Evolutionary conservation across 2,797 vertebrate species (phyloP).

Genomic region (Forpus xanthops): DNA sequence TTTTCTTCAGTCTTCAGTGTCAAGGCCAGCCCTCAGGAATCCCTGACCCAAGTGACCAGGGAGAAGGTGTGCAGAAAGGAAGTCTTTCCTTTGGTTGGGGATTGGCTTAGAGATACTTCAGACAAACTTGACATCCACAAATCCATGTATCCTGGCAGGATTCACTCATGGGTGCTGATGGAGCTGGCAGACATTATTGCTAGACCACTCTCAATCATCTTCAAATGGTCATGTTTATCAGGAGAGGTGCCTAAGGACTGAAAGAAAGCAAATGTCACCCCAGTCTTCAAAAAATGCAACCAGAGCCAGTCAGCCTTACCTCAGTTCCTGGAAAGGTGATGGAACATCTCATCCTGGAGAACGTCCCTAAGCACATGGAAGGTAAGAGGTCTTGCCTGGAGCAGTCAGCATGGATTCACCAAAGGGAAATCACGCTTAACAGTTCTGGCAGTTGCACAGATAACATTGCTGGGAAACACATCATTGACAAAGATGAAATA

Average conservation of each 20-base stretch:
- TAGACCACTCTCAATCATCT: neutral
- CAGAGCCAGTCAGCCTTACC: neutral
- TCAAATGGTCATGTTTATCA: neutral
- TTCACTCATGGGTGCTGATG: neutral
- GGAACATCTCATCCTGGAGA: neutral
- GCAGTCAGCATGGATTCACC: neutral
- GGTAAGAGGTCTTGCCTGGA: neutral
- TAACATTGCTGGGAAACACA: neutral
- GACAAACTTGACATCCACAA: neutral
- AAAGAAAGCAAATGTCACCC: neutral
- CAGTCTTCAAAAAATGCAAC: neutral
- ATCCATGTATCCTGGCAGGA: neutral
- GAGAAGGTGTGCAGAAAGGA: neutral
- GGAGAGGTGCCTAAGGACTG: neutral
- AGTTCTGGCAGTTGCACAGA: neutral
- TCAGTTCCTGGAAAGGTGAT: neutral
- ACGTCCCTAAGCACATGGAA: neutral
- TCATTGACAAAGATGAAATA: neutral
- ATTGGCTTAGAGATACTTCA: neutral
- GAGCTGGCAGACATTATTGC: neutral
- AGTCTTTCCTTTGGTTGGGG: neutral
- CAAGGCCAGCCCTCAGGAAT: neutral
- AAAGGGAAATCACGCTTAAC: neutral
- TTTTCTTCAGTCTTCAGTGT: neutral
- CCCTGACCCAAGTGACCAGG: neutral